Conservation (phyloP, 2,113 vertebrate species). For the Climacteris rufus region DNA sequence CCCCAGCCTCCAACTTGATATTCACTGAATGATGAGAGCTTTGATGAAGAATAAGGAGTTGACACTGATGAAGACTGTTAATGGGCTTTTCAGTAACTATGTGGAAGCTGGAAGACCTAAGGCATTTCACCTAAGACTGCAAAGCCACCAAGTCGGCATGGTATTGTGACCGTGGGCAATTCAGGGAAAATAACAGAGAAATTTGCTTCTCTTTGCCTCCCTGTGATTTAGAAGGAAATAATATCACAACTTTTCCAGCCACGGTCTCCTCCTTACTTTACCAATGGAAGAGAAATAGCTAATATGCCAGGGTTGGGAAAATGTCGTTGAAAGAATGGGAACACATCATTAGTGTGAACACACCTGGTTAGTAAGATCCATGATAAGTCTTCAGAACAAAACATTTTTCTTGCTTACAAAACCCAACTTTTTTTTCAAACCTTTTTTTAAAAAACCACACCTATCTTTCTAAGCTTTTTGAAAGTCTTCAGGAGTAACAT, state of each 20-base stretch:
- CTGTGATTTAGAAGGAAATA: neutral
- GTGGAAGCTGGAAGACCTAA: neutral
- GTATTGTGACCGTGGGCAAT: neutral
- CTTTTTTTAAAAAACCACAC: neutral
- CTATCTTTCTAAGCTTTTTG: neutral
- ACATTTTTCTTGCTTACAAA: neutral
- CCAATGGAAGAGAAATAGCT: neutral
- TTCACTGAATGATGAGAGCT: neutral
- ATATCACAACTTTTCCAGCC: neutral
- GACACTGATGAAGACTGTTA: neutral
- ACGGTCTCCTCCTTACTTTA: neutral
- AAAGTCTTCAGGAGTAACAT: neutral
- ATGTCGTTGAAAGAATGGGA: neutral
- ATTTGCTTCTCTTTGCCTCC: neutral
- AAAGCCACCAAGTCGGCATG: neutral
- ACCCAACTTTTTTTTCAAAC: rapidly evolving
- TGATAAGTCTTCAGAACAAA: neutral
- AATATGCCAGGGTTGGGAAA: neutral
- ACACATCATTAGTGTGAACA: neutral
- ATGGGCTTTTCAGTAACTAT: neutral
- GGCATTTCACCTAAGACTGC: neutral
- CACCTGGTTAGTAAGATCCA: neutral
- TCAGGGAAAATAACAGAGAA: neutral
- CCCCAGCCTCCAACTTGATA: neutral
- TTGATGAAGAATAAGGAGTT: neutral